A percentile compares a stretch with the other conserved stretches of the same genome.
Conservation (phyloP, 2,113 vertebrate species). For the Ellobius talpinus region DNA sequence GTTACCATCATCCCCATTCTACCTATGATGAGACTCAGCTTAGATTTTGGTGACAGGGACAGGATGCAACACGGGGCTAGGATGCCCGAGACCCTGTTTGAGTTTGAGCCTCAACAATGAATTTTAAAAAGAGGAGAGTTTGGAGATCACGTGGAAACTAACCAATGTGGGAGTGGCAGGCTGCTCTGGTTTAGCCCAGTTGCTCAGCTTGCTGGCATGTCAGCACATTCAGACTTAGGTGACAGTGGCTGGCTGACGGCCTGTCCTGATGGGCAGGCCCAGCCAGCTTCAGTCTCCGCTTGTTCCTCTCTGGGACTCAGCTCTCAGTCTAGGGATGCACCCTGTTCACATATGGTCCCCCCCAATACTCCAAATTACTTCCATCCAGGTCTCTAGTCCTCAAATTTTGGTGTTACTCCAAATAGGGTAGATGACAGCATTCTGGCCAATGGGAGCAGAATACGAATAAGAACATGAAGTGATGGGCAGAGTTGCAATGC, state of each 20-base stretch:
- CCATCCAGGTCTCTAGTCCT: background rate
- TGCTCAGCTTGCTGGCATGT: background rate
- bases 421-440: too few relatives aligned
- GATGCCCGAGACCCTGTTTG: background rate
- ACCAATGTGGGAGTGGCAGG: too few relatives aligned
- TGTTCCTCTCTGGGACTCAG: background rate
- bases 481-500: too few relatives aligned
- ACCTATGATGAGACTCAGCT: background rate
- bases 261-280: too few relatives aligned
- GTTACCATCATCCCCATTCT: background rate
- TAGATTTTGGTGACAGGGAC: background rate
- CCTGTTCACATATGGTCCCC: background rate
- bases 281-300: background rate
- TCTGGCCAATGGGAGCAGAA: background rate
- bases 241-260: rapidly evolving
- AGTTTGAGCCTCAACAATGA: background rate
- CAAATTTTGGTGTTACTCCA: background rate
- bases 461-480: background rate
- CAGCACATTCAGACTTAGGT: background rate
- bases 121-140: background rate
- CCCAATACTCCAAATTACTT: background rate
- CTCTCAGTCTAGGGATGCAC: background rate
- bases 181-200: background rate
- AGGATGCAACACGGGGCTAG: background rate
- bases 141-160: background rate